A percentile compares a stretch with the other conserved stretches of the same genome.
These are phyloP conservation scores for Catocala fraxini DNA, from an alignment of 2,888 invertebrate genomes.

Conservation along the genomic window DNA sequence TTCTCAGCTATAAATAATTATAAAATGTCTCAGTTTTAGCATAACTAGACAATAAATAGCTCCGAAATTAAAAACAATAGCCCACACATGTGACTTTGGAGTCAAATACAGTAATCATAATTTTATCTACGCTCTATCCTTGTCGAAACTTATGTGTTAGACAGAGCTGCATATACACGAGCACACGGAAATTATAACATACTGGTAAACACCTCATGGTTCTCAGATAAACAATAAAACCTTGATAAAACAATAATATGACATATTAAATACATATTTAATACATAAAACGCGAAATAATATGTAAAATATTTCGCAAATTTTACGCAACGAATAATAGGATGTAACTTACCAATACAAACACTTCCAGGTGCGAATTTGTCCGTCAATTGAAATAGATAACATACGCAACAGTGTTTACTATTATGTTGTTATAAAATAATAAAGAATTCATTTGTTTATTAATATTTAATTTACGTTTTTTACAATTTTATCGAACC, in stretches of 20 bases:
- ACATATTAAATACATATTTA: constrained; percentile 4
- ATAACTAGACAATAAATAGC: background rate
- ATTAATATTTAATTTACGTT: constrained; percentile 14
- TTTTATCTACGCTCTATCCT: constrained; percentile 28
- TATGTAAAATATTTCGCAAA: background rate
- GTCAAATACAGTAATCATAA: constrained; percentile 17
- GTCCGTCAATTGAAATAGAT: constrained; percentile 18
- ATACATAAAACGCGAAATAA: constrained; percentile 2
- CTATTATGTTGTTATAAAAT: constrained; percentile 12
- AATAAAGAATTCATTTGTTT: constrained; percentile 15
- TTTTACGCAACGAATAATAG: constrained; percentile 20
- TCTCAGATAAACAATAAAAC: constrained; percentile 15
- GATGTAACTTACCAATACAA: constrained; percentile 31
- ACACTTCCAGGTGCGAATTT: constrained; percentile 24
- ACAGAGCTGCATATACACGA: constrained; percentile 27
- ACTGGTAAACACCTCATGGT: constrained; percentile 37
- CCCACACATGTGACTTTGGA: constrained; percentile 2
- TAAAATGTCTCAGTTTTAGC: background rate
- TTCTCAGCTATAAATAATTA: background rate
- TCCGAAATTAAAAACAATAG: background rate
- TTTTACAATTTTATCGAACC: constrained; percentile 25
- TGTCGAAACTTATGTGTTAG: constrained; percentile 21
- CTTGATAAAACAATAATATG: background rate
- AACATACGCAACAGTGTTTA: constrained; percentile 8
- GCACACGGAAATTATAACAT: constrained; percentile 15